Evolutionary conservation across 2,113 vertebrate genomes (phyloP).

Genomic region (Ceuthmochares aereus): DNA sequence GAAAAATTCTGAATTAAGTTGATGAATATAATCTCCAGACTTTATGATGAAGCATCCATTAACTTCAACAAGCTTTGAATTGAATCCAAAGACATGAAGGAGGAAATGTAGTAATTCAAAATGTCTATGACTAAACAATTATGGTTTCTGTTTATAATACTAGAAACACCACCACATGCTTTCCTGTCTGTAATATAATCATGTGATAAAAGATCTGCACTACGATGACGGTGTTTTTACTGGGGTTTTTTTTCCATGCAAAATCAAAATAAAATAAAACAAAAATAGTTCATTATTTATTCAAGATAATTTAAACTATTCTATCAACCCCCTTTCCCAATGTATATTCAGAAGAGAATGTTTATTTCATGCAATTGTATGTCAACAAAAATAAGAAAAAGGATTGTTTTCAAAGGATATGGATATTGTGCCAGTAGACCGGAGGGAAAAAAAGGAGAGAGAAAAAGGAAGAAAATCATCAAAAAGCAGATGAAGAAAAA

Average conservation of each 20-base stretch:
- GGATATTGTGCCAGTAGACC: neutral
- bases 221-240: rapidly evolving
- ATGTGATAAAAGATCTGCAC: neutral
- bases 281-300: neutral
- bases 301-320: neutral
- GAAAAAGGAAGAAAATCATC: neutral
- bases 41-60: neutral
- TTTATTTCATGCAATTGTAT: neutral
- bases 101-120: slow-evolving; percentile 2
- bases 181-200: neutral
- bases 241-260: rapidly evolving
- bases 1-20: neutral
- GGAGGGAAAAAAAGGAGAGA: neutral
- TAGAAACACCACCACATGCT: slow-evolving; percentile 28
- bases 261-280: neutral
- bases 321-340: neutral
- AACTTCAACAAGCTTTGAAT: slow-evolving; percentile 6
- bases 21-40: neutral
- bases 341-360: neutral
- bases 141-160: slow-evolving; percentile 17
- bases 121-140: slow-evolving; percentile 27
- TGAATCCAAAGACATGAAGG: neutral
- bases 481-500: neutral
- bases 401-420: neutral
- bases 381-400: neutral